Conservation (phyloP, 1,140 invertebrate species). For the Drosophila novamexicana region DNA sequence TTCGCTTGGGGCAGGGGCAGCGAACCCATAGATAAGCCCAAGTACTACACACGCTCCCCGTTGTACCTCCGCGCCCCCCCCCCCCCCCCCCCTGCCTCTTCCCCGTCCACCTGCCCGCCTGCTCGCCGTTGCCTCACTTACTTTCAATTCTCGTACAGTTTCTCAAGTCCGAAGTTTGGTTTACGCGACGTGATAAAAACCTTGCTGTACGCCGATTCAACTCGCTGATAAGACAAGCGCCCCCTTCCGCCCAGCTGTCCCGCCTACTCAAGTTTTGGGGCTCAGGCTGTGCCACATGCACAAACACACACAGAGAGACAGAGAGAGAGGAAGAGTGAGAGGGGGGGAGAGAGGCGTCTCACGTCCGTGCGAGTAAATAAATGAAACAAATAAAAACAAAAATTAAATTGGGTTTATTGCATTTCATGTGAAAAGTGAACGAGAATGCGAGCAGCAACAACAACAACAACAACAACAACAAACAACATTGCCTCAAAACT, state of each 20-base stretch:
- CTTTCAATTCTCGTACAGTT: not conserved
- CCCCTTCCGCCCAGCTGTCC: not conserved
- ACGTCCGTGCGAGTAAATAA: conserved; percentile 68
- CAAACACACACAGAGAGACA: conserved; percentile 9
- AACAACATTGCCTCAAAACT: conserved; percentile 12
- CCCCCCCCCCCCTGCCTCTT: not conserved
- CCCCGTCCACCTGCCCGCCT: not conserved
- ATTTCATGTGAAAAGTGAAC: conserved; percentile 80
- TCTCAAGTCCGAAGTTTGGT: conserved; percentile 35
- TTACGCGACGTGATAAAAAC: conserved; percentile 68
- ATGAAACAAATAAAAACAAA: conserved; percentile 78
- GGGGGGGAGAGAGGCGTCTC: conserved; percentile 13
- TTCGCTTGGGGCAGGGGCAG: conserved; percentile 11
- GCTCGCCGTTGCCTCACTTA: not conserved
- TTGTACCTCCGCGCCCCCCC: no score
- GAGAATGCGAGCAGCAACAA: conserved; percentile 13
- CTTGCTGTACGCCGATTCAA: conserved; percentile 61
- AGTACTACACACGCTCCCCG: conserved; percentile 4
- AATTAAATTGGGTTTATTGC: conserved; percentile 80
- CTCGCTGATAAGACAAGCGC: conserved; percentile 57
- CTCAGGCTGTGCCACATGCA: not conserved
- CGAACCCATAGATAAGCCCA: conserved; percentile 33
- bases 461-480: conserved; percentile 11
- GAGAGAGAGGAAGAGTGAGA: not conserved
- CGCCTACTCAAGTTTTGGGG: conserved; percentile 1